Conservation (phyloP, 53 echinoderm and acorn worm genomes). For the Zoroaster sp. region DNA sequence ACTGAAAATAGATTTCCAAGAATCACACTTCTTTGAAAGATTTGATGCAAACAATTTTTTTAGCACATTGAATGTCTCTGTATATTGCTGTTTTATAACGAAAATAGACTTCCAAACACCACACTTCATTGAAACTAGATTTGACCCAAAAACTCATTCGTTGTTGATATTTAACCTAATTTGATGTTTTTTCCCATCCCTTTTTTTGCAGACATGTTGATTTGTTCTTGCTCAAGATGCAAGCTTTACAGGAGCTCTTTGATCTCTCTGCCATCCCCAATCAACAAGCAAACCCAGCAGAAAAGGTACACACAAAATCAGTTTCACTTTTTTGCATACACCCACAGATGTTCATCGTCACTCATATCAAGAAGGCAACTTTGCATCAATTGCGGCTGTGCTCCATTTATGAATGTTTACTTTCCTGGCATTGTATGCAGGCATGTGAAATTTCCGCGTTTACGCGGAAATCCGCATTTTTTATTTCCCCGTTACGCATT, state of each 20-base stretch:
- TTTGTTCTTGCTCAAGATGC: slow-evolving; percentile 77
- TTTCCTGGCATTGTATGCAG: background rate
- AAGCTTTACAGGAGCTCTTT: slow-evolving; percentile 85
- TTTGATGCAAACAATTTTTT: no score
- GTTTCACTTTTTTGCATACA: background rate
- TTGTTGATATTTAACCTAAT: background rate
- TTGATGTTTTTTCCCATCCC: background rate
- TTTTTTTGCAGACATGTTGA: slow-evolving; percentile 71
- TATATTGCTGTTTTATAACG: no score
- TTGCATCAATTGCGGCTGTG: background rate
- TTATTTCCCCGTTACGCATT: no score
- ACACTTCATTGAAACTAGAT: no score
- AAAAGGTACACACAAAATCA: slow-evolving; percentile 31
- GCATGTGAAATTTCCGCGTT: no score
- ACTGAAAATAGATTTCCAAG: no score
- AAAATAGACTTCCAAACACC: no score
- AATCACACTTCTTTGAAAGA: no score
- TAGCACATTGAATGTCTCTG: no score
- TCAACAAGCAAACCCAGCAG: slow-evolving; percentile 42
- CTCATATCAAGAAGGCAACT: background rate
- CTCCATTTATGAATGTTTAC: background rate
- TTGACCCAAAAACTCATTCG: no score
- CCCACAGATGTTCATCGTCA: background rate
- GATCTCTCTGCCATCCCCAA: slow-evolving; percentile 71
- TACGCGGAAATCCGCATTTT: no score